Base-by-base conservation (phyloP, 1,140 invertebrate species). In the Sipha flava region DNA sequence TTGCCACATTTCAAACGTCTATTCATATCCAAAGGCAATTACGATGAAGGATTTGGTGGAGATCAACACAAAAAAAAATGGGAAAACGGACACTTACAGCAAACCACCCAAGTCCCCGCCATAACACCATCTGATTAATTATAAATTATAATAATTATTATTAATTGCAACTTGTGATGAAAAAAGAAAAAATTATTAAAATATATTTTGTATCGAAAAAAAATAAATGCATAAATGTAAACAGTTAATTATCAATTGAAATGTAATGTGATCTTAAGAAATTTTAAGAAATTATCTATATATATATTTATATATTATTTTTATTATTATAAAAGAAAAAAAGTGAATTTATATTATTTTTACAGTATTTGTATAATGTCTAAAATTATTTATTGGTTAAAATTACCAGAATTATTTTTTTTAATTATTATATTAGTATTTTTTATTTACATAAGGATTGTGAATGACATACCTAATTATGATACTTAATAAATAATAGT, bases 1-100 rank as follows among this genome's bases (percentile, higher is more conserved):
- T 91, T 90, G 77, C 90, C 91, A 5, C 93, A 94, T 84, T 94
- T 93, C 86, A 93, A 93, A 83, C 92, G 93, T 84, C 87, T 93
- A 2, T 94, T 94, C 84, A 92, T 92, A 83, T 88, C 91, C n/a
- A 92, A 93, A 86, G 93, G 93, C 49, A 94, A 94, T 86, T 94
- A 94, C 84, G 93, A 94, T 82, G 92, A 93, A 84, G 92, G 91
- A 26, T 94, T 94, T 84, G 90, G 90, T 26, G 85, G 88, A 2
- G 88, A 89, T 83, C 89, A 89, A 66, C 89, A 90, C 82, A 90
- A 90, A 84, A 87, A 89, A 81, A 90, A 90, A 84, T 90, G 89
- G 89, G 73, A 77, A 59, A 77, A 57, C 12, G 73, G 73, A 43
- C 52, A 57, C 7, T 23, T 54, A 10, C 72, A 52, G 5, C 47